phyloP scores from a whole-genome alignment of 2,797 vertebrate species.

The Heteromormyrus szaboi region DNA sequence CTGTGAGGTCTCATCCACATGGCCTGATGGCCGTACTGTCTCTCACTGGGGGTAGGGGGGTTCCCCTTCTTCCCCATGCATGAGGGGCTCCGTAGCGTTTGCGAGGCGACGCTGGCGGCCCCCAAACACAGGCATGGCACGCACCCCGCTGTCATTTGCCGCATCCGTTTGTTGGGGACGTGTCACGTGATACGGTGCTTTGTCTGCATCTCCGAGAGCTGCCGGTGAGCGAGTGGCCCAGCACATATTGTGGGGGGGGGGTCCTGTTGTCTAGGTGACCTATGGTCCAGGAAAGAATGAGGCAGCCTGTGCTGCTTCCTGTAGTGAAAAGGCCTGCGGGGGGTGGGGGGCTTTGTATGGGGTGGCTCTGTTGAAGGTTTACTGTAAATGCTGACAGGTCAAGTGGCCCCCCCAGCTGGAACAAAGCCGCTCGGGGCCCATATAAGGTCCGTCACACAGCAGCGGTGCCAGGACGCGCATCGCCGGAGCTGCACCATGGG shows the following conservation, averaged over 20 bases:
- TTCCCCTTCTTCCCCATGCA: background rate
- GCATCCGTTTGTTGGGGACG: background rate
- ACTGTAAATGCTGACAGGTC: conserved; percentile 46
- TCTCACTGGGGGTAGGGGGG: background rate
- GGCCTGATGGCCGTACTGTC: background rate
- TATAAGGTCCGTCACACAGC: conserved; percentile 55
- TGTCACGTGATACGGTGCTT: background rate
- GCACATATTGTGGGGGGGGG: background rate
- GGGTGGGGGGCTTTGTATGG: conserved; percentile 57
- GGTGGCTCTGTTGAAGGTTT: conserved; percentile 57
- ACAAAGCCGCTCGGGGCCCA: conserved; percentile 40
- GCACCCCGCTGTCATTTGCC: background rate
- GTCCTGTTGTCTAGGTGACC: conserved; percentile 18
- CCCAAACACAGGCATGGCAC: background rate
- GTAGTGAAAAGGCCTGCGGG: conserved; percentile 38
- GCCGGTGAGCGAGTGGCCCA: background rate
- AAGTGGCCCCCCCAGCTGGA: conserved; percentile 37
- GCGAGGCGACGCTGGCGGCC: background rate
- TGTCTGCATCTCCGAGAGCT: background rate
- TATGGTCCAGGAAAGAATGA: conserved; percentile 53
- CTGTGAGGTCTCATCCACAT: background rate
- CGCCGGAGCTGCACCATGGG: conserved; percentile 58
- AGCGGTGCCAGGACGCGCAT: conserved; percentile 38
- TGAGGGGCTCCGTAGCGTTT: background rate
- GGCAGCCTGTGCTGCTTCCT: conserved; percentile 43